Conservation (phyloP, 37 sponge, comb jelly and placozoan genomes). For the Geodia barretti region DNA sequence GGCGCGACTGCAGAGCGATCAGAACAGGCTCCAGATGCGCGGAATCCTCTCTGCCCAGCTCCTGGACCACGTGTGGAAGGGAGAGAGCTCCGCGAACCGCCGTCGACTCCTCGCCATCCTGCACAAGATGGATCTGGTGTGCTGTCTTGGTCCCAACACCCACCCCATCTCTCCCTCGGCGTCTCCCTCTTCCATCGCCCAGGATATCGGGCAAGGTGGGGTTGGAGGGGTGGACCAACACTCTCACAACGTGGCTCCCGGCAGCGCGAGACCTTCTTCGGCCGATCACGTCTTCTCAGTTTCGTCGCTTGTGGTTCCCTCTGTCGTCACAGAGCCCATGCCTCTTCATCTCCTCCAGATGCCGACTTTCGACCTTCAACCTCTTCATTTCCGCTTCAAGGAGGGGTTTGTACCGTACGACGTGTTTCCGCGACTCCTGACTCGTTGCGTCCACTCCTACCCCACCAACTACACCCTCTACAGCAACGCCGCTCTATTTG, state of each 20-base stretch:
- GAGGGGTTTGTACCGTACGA: conserved; percentile 45
- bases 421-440: conserved; percentile 45
- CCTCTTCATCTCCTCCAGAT: conserved; percentile 31
- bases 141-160: conserved; percentile 16
- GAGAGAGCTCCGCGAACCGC: background rate
- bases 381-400: conserved; percentile 57
- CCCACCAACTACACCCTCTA: conserved; percentile 40
- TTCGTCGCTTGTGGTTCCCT: conserved; percentile 34
- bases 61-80: conserved; percentile 53
- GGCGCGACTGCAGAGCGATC: conserved; percentile 29
- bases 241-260: background rate
- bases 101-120: conserved; percentile 41
- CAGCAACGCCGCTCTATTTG: conserved; percentile 48
- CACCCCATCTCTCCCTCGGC: conserved; percentile 13
- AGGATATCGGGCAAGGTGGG: background rate
- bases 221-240: background rate
- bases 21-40: conserved; percentile 1
- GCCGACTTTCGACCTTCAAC: conserved; percentile 36
- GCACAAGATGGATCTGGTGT: conserved; percentile 75
- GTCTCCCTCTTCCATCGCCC: conserved; percentile 6
- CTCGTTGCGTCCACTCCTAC: conserved; percentile 64
- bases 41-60: conserved; percentile 46
- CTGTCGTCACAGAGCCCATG: conserved; percentile 21
- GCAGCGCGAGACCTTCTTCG: background rate
- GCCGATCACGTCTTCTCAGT: background rate